Evolutionary conservation across 2,888 invertebrate species (phyloP).

Genomic region (Gymnoscelis rufifasciata): DNA sequence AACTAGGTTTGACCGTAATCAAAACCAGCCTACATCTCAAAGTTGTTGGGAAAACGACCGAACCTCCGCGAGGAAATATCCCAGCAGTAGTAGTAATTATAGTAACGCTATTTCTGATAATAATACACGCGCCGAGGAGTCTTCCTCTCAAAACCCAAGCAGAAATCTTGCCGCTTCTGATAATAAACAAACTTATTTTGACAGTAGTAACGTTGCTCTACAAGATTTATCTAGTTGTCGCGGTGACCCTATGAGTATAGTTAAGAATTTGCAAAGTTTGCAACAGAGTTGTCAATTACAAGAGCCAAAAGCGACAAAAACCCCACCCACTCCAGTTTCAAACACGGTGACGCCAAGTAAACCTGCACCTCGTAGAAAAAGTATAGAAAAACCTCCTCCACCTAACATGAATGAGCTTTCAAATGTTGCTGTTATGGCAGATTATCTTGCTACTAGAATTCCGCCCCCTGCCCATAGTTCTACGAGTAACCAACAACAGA

Average conservation of each 20-base stretch:
- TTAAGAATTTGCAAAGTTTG: slow-evolving; percentile 83
- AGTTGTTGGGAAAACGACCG: slow-evolving; percentile 81
- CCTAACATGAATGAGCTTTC: slow-evolving; percentile 75
- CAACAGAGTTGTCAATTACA: slow-evolving; percentile 81
- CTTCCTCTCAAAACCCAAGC: slow-evolving; percentile 65
- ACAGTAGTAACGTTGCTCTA: slow-evolving; percentile 80
- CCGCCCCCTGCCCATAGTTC: slow-evolving; percentile 87
- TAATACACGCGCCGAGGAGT: slow-evolving; percentile 68
- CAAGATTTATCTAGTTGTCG: slow-evolving; percentile 86
- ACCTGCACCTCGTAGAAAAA: slow-evolving; percentile 77
- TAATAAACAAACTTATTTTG: slow-evolving; percentile 83
- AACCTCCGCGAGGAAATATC: slow-evolving; percentile 70
- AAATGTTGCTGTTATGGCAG: slow-evolving; percentile 75
- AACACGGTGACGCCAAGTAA: slow-evolving; percentile 41
- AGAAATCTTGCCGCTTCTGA: slow-evolving; percentile 68
- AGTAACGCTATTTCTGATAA: slow-evolving; percentile 68
- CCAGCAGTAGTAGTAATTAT: slow-evolving; percentile 61
- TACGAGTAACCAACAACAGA: slow-evolving; percentile 78
- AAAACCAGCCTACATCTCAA: slow-evolving; percentile 65
- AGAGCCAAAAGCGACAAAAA: slow-evolving; percentile 75
- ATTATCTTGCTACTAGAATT: slow-evolving; percentile 79
- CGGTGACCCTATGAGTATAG: slow-evolving; percentile 87
- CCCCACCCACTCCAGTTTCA: slow-evolving; percentile 45
- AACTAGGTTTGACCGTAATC: slow-evolving; percentile 75
- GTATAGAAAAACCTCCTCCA: slow-evolving; percentile 73